Percentiles rank a stretch among this genome's conserved stretches.
phyloP scores from a whole-genome alignment of 2,797 vertebrate species.

The Melopsittacus undulatus region DNA sequence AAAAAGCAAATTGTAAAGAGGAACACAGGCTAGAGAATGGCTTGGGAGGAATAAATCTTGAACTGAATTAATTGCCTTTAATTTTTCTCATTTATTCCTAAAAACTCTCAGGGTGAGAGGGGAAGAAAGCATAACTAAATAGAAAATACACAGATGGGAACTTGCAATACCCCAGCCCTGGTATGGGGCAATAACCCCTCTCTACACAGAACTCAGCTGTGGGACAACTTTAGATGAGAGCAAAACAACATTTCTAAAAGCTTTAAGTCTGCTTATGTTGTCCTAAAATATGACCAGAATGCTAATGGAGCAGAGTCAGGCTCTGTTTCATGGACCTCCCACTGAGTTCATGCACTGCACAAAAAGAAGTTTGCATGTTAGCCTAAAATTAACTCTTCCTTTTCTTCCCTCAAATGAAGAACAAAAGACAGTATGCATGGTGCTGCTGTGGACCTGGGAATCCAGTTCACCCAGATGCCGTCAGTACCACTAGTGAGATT shows the following conservation, averaged over 20 bases:
- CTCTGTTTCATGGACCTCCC: constrained; percentile 32
- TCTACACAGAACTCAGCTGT: background rate
- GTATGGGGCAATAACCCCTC: background rate
- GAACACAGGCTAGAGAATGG: background rate
- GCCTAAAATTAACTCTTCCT: constrained; percentile 22
- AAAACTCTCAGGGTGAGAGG: background rate
- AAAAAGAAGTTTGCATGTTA: background rate
- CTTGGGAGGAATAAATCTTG: background rate
- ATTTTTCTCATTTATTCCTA: background rate
- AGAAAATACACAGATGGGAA: background rate
- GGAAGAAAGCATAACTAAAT: background rate
- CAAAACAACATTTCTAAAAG: constrained; percentile 2
- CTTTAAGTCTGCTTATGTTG: background rate
- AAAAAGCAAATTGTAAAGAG: background rate
- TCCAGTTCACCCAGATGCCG: background rate
- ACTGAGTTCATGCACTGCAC: background rate
- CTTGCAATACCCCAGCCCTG: background rate
- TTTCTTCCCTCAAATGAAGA: background rate
- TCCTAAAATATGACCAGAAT: constrained; percentile 42
- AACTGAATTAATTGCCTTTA: background rate
- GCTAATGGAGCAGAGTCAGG: background rate
- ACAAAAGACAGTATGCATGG: background rate
- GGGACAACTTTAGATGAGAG: constrained; percentile 16
- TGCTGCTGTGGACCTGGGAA: background rate
- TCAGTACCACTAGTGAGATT: background rate